A percentile compares a stretch with the other conserved stretches of the same genome.
Evolutionary conservation across 2,888 invertebrate genomes (phyloP).

Genomic region (Leucozona laternaria): DNA sequence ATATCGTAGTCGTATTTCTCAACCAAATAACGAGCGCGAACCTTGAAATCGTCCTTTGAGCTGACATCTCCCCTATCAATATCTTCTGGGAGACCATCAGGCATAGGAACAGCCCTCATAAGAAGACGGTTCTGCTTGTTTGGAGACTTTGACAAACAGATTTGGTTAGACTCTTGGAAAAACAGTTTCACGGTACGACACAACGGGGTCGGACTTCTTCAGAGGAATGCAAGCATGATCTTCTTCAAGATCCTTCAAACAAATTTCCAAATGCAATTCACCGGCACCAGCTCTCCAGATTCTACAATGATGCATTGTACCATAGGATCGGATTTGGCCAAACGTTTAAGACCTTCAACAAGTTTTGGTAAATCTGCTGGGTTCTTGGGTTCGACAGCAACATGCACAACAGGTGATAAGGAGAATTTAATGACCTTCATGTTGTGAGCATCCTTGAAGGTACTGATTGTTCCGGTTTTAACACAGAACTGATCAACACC

Average conservation of each 20-base stretch:
- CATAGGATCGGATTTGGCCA: constrained; percentile 99
- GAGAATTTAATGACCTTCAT: constrained; percentile 99
- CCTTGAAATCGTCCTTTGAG: constrained; percentile 98
- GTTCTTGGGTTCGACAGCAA: constrained; percentile 99
- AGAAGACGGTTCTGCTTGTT: constrained; percentile 99
- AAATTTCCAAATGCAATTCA: constrained; percentile 99
- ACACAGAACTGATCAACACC: constrained; percentile 99
- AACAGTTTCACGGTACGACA: constrained; percentile 99
- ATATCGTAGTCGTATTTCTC: constrained; percentile 99
- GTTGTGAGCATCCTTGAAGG: constrained; percentile 99
- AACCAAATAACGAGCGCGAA: constrained; percentile 95
- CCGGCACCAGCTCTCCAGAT: constrained; percentile 99
- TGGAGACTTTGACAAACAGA: constrained; percentile 99
- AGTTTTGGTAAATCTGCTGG: constrained; percentile 99
- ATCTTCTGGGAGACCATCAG: constrained; percentile 97
- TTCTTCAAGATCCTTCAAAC: constrained; percentile 99
- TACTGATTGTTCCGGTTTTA: constrained; percentile 99
- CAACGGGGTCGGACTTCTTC: constrained; percentile 99
- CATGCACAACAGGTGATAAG: constrained; percentile 99
- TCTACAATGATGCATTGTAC: constrained; percentile 99
- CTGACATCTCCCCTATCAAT: constrained; percentile 98
- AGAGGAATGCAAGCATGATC: constrained; percentile 99
- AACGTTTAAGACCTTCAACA: constrained; percentile 98
- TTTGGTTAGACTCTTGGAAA: constrained; percentile 95
- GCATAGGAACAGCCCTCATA: constrained; percentile 98